Evolutionary conservation across 2,797 vertebrate species (phyloP), one percentile per base, ranked within the genome.

Genomic region (Neoniphon sammara): DNA sequence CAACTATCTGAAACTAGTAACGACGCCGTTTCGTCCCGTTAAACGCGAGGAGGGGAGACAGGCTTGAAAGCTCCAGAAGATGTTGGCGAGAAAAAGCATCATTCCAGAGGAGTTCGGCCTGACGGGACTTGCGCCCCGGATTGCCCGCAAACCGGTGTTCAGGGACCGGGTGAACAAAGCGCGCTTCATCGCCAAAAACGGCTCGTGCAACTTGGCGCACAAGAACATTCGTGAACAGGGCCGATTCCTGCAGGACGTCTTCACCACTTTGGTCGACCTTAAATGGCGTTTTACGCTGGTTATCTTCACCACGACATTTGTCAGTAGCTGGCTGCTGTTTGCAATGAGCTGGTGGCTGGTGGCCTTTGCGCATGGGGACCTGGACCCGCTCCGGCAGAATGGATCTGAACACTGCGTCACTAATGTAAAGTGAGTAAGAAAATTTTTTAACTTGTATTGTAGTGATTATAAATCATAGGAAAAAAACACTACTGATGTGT

Each of bases 151-250:
- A 58, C 97, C 97, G 0, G 97, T 97, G 82, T 95, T 98, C 88
- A 91, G 96, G 1, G 97, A 97, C 93, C 95, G 95, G 25, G 95
- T 96, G 0, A 96, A 97, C 78, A 97, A 97, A 74, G 97, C 98
- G 46, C 97, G 97, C 83, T 99, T 99, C 92, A 97, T 99, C 21
- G 97, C 97, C 92, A 99, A 99, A 81, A 98, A 95, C 1, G 98
- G 98, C 25, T 93, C 97, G 0, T 99, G 98, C 91, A 99, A 98
- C 93, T 78, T 99, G 91, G 97, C 98, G 6, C 97, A 99, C 90
- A 99, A 99, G 92, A 99, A 99, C 91, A 98, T 99, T 89, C 96
- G 97, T 0, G 98, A 99, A 87, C 98, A 99, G 86, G 98, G 97
- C 2, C 87, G 98, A 3, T 99, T 99, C 92, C 92, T 99, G 62